These are phyloP conservation scores for Amazona finschi DNA, from an alignment of 2,797 vertebrate genomes.

Conservation along the genomic window DNA sequence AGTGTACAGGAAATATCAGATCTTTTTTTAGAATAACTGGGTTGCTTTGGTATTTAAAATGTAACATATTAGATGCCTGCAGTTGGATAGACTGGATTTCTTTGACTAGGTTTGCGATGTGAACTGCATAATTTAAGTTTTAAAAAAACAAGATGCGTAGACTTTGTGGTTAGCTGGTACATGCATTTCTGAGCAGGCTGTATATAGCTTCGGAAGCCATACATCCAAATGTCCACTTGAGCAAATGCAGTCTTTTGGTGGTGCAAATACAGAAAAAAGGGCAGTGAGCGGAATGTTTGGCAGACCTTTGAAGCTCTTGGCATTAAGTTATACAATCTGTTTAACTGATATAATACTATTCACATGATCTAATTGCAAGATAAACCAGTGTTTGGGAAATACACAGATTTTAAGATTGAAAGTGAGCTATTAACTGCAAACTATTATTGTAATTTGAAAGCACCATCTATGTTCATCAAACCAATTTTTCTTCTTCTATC, in stretches of 20 bases:
- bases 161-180: neutral
- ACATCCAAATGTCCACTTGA: neutral
- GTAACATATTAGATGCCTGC: constrained; percentile 37
- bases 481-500: neutral
- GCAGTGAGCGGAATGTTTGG: neutral
- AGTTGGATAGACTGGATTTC: constrained; percentile 24
- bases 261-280: neutral
- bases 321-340: neutral
- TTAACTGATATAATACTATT: neutral
- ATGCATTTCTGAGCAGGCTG: neutral
- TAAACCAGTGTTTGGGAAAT: neutral
- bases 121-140: constrained; percentile 2
- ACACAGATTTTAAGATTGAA: neutral
- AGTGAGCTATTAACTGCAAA: neutral
- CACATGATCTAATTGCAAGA: neutral
- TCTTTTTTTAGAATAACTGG: constrained; percentile 63
- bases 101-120: constrained; percentile 6
- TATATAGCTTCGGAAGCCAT: neutral
- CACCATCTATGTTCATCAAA: neutral
- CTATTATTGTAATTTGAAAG: neutral
- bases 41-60: constrained; percentile 59
- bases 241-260: neutral
- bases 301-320: neutral
- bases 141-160: neutral
- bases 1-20: constrained; percentile 55